phyloP scores from a whole-genome alignment of 2,113 vertebrate genomes.

The Clarias magur region DNA sequence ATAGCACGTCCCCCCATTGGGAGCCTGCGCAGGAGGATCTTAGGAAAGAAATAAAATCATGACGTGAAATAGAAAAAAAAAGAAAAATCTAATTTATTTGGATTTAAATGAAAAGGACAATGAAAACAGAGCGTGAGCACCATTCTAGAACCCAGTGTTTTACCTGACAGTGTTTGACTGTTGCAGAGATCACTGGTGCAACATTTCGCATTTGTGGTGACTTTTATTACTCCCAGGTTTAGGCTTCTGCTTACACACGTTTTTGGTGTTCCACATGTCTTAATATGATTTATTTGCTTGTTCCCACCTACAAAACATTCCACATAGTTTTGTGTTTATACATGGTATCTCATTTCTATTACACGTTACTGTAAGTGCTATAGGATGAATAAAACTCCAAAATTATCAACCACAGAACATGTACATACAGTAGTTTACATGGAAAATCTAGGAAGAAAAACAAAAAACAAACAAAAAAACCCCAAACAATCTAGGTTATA shows the following conservation, averaged over 20 bases:
- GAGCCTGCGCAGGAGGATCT: no score
- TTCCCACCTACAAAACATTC: neutral
- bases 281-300: neutral
- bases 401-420: no score
- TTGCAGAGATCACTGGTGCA: conserved; percentile 20
- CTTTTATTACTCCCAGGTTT: neutral
- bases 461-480: no score
- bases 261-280: neutral
- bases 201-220: neutral
- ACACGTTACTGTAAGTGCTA: no score
- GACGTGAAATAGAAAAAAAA: neutral
- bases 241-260: neutral
- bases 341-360: no score
- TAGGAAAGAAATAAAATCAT: no score
- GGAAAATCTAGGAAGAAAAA: no score
- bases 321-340: neutral
- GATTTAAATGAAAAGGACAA: neutral
- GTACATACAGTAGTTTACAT: no score
- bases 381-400: no score
- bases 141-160: neutral
- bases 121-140: no score
- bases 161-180: neutral
- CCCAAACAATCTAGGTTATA: no score
- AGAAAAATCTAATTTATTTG: neutral
- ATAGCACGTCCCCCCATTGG: no score